Base-by-base conservation (phyloP, 2,888 invertebrate species). In the Petrophora chlorosata region DNA sequence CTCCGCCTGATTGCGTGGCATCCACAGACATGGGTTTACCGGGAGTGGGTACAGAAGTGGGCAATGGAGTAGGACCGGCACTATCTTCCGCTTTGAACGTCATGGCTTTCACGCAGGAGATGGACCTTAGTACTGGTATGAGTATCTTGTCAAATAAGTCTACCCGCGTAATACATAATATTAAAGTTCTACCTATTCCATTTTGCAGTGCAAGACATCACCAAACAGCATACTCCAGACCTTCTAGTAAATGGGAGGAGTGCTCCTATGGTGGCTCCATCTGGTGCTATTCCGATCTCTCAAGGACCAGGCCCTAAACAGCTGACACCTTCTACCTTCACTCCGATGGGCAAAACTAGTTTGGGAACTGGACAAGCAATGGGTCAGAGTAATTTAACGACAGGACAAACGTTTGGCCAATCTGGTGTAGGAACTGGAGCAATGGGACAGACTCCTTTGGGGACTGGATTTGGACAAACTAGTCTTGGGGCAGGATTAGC, bases 21-120 rank as follows among this genome's bases (percentile, higher is more conserved):
- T 61, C 70, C 2, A 61, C 76, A 0, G 72, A 65, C 22, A 63
- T 73, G 14, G 76, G 80, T 0, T 67, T 84, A 33, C 79, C 82
- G 1, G 82, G 82, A 0, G n/a, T n/a, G n/a, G n/a, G n/a, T n/a
- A n/a, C n/a, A n/a, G 82, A 85, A 44, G 76, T 89, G 7, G 86
- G 89, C 0, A 87, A 82, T 0, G 86, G 88, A 1, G 89, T 90
- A 3, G 90, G 84, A 0, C 81, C 90, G 17, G 95, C 95, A 0
- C 81, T 97, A 30, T 94, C 94, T 2, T 93, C 94, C 8, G 95
- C 97, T 0, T 91, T 97, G 43, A 96, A 96, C 73, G 95, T 96
- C 57, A 94, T 97, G 91, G 94, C 96, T 0, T 96, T 95, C 80
- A 94, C 96, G 0, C 73, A 73, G 61, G 96, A 97, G 73, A 85